Evolutionary conservation across 2,888 invertebrate genomes (phyloP).

Genomic region (Campopleginae sp.): DNA sequence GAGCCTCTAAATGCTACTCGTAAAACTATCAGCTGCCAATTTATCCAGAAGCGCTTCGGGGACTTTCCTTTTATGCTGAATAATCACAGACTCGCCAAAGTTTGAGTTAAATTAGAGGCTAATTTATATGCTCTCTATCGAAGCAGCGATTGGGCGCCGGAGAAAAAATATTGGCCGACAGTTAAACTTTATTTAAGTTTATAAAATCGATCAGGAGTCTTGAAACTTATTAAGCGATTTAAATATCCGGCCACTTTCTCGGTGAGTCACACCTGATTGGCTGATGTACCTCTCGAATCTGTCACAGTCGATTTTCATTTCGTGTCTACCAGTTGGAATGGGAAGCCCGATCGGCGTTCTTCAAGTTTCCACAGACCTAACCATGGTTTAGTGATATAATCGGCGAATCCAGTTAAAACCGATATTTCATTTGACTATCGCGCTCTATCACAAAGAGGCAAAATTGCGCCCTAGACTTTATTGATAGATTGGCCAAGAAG

Average conservation of each 20-base stretch:
- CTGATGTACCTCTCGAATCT: constrained; percentile 27
- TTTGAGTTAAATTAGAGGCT: neutral
- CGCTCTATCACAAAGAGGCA: constrained; percentile 5
- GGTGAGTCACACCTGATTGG: constrained; percentile 5
- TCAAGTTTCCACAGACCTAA: constrained; percentile 4
- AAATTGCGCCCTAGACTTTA: constrained; percentile 22
- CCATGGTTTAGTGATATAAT: constrained; percentile 8
- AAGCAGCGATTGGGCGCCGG: neutral
- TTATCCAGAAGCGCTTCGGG: neutral
- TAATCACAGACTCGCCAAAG: constrained; percentile 11
- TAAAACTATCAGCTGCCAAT: constrained; percentile 4
- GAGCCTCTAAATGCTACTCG: neutral
- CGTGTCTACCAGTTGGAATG: constrained; percentile 22
- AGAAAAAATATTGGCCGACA: neutral
- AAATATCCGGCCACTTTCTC: constrained; percentile 21
- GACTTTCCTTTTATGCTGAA: neutral
- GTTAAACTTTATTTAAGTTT: neutral
- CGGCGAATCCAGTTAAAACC: constrained; percentile 43
- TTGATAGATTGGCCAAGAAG: constrained; percentile 33
- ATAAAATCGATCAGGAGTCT: neutral
- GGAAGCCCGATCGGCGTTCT: constrained; percentile 17
- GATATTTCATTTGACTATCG: constrained; percentile 67
- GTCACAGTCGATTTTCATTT: constrained; percentile 41
- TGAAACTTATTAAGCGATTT: neutral
- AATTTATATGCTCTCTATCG: constrained; percentile 1